A percentile compares a stretch with the other conserved stretches of the same genome.
phyloP scores from a whole-genome alignment of 2,888 invertebrate species.

The Kryphioiulus occultus region DNA sequence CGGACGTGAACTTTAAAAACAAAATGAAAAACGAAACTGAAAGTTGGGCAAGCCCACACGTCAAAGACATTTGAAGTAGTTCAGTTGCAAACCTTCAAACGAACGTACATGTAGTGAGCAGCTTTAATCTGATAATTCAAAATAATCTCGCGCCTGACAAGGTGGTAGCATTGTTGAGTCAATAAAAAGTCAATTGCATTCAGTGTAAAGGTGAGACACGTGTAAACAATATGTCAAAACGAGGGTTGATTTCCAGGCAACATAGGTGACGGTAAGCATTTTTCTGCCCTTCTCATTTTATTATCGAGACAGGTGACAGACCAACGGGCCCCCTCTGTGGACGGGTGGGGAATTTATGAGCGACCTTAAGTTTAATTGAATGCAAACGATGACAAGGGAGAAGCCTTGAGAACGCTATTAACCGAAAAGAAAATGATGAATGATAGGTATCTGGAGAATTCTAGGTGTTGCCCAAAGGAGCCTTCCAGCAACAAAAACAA shows the following conservation, averaged over 20 bases:
- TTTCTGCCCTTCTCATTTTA: not conserved
- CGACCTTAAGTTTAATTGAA: not conserved
- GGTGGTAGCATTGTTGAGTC: slow-evolving; percentile 22
- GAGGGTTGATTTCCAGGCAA: not conserved
- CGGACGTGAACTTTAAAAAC: not conserved
- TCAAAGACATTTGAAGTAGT: not conserved
- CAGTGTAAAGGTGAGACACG: not conserved
- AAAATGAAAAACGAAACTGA: not conserved
- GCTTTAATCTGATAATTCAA: slow-evolving; percentile 1
- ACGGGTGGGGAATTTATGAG: not conserved
- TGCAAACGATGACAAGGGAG: slow-evolving; percentile 29
- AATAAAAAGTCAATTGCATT: slow-evolving; percentile 26
- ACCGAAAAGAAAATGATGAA: slow-evolving; percentile 10
- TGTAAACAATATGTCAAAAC: slow-evolving; percentile 22
- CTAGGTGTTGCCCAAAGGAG: slow-evolving; percentile 26
- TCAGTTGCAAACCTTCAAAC: not conserved
- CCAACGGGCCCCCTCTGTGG: not conserved
- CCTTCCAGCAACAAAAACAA: not conserved
- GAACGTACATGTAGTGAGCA: not conserved
- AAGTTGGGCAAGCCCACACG: not conserved
- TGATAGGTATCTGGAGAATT: slow-evolving; percentile 17
- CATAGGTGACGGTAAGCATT: slow-evolving; percentile 12
- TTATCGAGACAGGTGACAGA: slow-evolving; percentile 17
- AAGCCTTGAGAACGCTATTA: not conserved
- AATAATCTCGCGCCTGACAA: slow-evolving; percentile 1